Evolutionary conservation across 1,140 invertebrate genomes (phyloP).

Genomic region (Parasteatoda tepidariorum): DNA sequence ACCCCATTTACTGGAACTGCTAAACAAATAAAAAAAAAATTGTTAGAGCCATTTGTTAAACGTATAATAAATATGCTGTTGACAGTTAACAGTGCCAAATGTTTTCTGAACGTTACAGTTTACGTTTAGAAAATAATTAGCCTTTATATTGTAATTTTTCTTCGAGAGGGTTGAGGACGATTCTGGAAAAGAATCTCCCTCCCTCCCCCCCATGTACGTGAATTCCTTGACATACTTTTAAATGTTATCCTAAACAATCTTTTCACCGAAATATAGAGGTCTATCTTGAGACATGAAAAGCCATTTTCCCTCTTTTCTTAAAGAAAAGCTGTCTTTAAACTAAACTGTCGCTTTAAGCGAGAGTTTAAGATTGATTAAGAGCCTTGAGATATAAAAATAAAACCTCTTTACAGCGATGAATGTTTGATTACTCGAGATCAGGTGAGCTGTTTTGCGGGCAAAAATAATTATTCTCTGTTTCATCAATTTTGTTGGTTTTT

Average conservation of each 20-base stretch:
- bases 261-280: conserved; percentile 6
- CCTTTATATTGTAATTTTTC: conserved; percentile 52
- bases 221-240: conserved; percentile 45
- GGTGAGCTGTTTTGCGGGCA: too few relatives aligned
- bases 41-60: conserved; percentile 36
- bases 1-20: conserved; percentile 44
- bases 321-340: conserved; percentile 5
- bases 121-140: conserved; percentile 42
- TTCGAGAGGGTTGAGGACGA: conserved; percentile 6
- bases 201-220: neutral
- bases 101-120: conserved; percentile 36
- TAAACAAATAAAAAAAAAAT: conserved; percentile 34
- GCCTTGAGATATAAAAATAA: neutral
- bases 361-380: conserved; percentile 11
- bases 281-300: neutral
- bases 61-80: conserved; percentile 47
- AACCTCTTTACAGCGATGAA: too few relatives aligned
- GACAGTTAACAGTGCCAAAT: conserved; percentile 26
- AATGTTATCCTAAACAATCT: conserved; percentile 29
- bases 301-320: neutral
- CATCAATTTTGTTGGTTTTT: too few relatives aligned
- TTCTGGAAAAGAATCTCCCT: conserved; percentile 1
- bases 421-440: too few relatives aligned
- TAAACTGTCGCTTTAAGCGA: neutral
- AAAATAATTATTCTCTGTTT: too few relatives aligned